These are phyloP conservation scores for Pectinophora gossypiella DNA, from an alignment of 1,140 invertebrate genomes.

Conservation along the genomic window DNA sequence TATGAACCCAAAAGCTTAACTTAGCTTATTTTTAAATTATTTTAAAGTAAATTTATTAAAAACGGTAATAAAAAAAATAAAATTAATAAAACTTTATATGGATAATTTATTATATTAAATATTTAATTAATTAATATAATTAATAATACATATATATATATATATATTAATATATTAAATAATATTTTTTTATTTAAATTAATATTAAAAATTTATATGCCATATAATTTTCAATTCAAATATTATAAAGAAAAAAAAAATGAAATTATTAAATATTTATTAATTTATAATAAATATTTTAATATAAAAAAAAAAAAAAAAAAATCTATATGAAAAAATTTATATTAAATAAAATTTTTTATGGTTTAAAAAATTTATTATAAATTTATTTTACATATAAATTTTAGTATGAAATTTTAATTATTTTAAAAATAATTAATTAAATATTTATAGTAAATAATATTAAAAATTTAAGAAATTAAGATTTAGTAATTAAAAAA, in stretches of 20 bases:
- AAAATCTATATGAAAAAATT: constrained; percentile 29
- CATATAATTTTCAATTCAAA: constrained; percentile 33
- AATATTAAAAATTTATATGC: too few species aligned
- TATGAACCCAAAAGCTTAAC: constrained; percentile 45
- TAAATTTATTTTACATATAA: constrained; percentile 47
- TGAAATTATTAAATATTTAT: constrained; percentile 37
- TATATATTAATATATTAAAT: too few species aligned
- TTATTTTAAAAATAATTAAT: constrained; percentile 36
- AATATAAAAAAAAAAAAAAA: constrained; percentile 48
- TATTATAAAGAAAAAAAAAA: constrained; percentile 51
- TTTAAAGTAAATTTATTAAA: constrained; percentile 39
- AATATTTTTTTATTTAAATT: too few species aligned
- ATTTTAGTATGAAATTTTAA: constrained; percentile 56
- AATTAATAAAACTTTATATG: too few species aligned
- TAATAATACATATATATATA: too few species aligned
- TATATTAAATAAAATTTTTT: constrained; percentile 45
- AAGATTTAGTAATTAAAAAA: constrained; percentile 54
- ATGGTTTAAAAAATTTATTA: constrained; percentile 16
- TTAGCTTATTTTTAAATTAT: constrained; percentile 40
- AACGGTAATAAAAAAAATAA: constrained; percentile 26
- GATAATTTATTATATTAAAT: too few species aligned
- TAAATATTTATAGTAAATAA: constrained; percentile 45
- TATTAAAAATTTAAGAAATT: constrained; percentile 62
- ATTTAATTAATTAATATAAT: too few species aligned
- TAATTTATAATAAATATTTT: constrained; percentile 42